A percentile compares a stretch with the other conserved stretches of the same genome.
Evolutionary conservation across 2,113 vertebrate species (phyloP).

Genomic region (Morone saxatilis): DNA sequence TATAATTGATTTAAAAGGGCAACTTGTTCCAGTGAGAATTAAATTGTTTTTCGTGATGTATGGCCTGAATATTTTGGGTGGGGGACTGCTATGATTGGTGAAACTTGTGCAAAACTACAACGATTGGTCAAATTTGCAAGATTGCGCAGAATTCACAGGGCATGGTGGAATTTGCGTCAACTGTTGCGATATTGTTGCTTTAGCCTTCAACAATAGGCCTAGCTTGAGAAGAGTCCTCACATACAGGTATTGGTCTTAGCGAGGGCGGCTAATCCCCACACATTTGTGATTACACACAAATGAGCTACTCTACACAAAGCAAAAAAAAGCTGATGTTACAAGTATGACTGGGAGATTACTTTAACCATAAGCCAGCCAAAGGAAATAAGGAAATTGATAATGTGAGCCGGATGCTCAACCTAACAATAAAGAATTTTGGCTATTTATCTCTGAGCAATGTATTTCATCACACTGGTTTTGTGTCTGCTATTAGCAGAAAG

Average conservation of each 20-base stretch:
- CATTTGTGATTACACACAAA: neutral
- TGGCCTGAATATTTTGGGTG: too few relatives aligned
- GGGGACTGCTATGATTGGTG: too few relatives aligned
- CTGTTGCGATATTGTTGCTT: too few relatives aligned
- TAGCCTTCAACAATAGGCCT: neutral
- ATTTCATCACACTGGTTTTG: neutral
- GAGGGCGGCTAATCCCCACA: neutral
- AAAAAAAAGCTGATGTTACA: slow-evolving; percentile 11
- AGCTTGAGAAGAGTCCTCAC: neutral
- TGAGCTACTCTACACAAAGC: slow-evolving; percentile 3
- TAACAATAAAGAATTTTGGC: neutral
- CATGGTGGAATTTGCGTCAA: too few relatives aligned
- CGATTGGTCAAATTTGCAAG: too few relatives aligned
- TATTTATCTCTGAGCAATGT: neutral
- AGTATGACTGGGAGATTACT: neutral
- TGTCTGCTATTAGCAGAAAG: neutral
- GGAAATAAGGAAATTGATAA: neutral
- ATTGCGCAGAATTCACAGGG: too few relatives aligned
- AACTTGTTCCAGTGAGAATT: too few relatives aligned
- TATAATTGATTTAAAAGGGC: too few relatives aligned
- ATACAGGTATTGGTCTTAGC: neutral
- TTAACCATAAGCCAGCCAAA: neutral
- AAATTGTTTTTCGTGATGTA: too few relatives aligned
- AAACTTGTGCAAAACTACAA: too few relatives aligned
- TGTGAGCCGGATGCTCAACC: neutral